Base-by-base conservation (phyloP, 23 tunicate genomes). In the Ascidia mentula region DNA sequence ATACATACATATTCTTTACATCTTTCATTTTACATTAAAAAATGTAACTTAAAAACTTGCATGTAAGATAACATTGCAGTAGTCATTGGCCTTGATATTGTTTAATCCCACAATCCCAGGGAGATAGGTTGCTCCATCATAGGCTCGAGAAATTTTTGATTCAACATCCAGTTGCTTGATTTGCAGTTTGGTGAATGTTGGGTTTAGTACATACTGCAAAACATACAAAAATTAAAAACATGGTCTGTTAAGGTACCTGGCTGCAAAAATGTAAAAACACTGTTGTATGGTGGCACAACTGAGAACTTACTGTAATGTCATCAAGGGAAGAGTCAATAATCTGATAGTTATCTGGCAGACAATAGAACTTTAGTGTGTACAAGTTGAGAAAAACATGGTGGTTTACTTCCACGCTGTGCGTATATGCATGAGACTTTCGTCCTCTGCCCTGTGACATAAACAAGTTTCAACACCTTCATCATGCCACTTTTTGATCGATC, bases 61-160 rank as follows among this genome's bases (percentile, higher is more conserved):
- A 72, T 94, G 98, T 72, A 95, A 69, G 36, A 95, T 85, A 18
- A 95, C 99, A 79, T 95, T 95, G 82, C 94, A 89, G 82, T 95
- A 95, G 69, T 95, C 99, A 79, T 95, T 95, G 1, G 90, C 91
- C 78, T 95, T 95, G 82, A 95, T 95, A 46, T 95, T 95, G 81
- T 95, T 95, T 46, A 95, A 45, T 22, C 99, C 99, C 30, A 95
- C 95, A 18, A 95, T 89, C 4, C 99, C 99, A 34, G 95, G 95
- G 32, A 89, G 72, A 76, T 95, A 95, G 8, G 94, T 95, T 0
- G 99, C 82, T 28, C 99, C 92, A 71, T 95, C 99, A 38, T 88
- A 88, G 31, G 98, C 94, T 36, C 94, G 77, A 40, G 76, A 73
- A 30, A 83, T 40, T 61, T 95, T 89, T 0, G 90, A 77, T 18